Evolutionary conservation across 1,140 invertebrate species (phyloP), one percentile per base, ranked within the genome.

Genomic region (Palaemon carinicauda): DNA sequence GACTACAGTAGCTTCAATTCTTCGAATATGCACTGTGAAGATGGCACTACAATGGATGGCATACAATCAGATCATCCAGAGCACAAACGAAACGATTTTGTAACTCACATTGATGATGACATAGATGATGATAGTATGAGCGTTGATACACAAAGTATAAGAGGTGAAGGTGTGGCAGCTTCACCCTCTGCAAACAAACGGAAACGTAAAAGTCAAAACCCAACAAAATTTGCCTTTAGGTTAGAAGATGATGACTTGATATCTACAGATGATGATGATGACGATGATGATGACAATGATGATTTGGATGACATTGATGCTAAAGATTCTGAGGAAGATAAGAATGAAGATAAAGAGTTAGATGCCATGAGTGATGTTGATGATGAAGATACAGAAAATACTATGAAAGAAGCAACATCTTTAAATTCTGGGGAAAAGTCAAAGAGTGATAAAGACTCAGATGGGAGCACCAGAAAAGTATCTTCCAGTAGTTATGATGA

Each of bases 171-270:
- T 92, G 91, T 91, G 80, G 84, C 85, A 60, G 90, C 65, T 90
- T 87, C 80, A 31, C 87, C 85, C 89, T 93, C 82, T 27, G 65
- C 90, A 87, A 94, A 92, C 90, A 95, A 95, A 14, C 88, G 97
- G 73, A 97, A 98, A 92, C 92, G 97, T 74, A 99, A 98, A 92
- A 97, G 95, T 90, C 95, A 97, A 90, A 97, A 98, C 91, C 97
- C 97, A 0, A 97, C 96, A 0, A 93, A 96, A 82, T 96, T 95
- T 90, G 94, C 96, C 2, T 91, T 92, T 52, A 86, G 84, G 33
- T 82, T 89, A 60, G 90, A 93, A 80, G 91, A 92, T 5, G 92
- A 94, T 54, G 93, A 92, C 10, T 93, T 94, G 54, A 94, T 94
- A 87, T 94, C 93, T 19, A 94, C 94, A 74, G 94, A 93, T 17